phyloP scores from a whole-genome alignment of 1,140 invertebrate species.

The Solen grandis region DNA sequence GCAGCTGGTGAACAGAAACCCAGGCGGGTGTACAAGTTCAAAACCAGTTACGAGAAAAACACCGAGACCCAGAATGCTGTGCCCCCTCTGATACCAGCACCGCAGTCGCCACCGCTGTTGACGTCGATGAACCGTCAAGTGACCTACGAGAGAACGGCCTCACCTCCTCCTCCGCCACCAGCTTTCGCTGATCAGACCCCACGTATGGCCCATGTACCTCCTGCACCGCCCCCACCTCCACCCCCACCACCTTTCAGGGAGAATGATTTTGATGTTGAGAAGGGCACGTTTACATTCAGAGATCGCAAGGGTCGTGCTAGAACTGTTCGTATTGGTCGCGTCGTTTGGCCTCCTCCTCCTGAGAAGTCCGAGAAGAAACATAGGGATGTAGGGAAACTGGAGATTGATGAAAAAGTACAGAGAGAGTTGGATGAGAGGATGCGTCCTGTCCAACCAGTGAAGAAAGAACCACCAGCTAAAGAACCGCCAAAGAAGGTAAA shows the following conservation, averaged over 20 bases:
- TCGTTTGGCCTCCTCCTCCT: conserved; percentile 95
- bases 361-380: conserved; percentile 61
- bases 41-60: conserved; percentile 30
- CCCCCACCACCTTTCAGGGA: conserved; percentile 91
- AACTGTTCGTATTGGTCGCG: conserved; percentile 97
- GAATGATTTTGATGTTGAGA: conserved; percentile 84
- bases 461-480: conserved; percentile 47
- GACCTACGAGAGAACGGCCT: neutral
- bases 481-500: conserved; percentile 60
- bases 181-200: conserved; percentile 52
- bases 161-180: conserved; percentile 59
- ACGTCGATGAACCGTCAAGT: conserved; percentile 22
- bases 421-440: conserved; percentile 67
- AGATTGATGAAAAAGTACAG: conserved; percentile 76
- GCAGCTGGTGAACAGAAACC: neutral
- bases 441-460: conserved; percentile 44
- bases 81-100: conserved; percentile 24
- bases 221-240: conserved; percentile 78
- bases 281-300: conserved; percentile 72
- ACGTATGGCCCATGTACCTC: conserved; percentile 66
- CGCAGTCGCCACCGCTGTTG: conserved; percentile 40
- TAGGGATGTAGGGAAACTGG: conserved; percentile 72
- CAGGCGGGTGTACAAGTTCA: conserved; percentile 27
- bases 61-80: conserved; percentile 3
- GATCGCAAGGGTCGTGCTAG: conserved; percentile 90